Evolutionary conservation across 2,888 invertebrate genomes (phyloP), one percentile per base, ranked within the genome.

Genomic region (Liopterus haemorrhoidalis): DNA sequence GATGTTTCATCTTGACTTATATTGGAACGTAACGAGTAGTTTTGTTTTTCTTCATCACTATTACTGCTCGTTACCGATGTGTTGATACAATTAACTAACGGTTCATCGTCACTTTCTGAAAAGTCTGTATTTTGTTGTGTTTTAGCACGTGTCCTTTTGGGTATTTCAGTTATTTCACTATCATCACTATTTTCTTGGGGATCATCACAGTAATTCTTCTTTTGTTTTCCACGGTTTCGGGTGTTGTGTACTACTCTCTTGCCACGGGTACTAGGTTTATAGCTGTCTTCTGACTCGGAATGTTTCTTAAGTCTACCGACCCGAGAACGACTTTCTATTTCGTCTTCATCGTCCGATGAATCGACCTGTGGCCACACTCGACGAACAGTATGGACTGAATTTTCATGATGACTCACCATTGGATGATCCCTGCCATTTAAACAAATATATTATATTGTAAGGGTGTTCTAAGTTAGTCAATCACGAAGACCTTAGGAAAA

Each of bases 261-360:
- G 14, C 39, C 45, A 14, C 45, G 31, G 33, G 12, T 31, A 11
- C 67, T 68, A 5, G 75, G 75, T 42, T 72, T 73, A 51, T 75
- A 76, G 54, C 70, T 70, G 11, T 76, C 76, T 49, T 74, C 76
- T 0, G 76, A 76, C 55, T 75, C 74, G 46, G 68, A 66, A 21
- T 30, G 12, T 41, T 51, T 54, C 33, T 36, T 48, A 18, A 32
- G 36, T 40, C 20, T 46, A 3, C 12, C 43, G 15, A 16, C 15
- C 21, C 2, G n/a, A n/a, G n/a, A n/a, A n/a, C n/a, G n/a, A n/a
- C n/a, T n/a, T n/a, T n/a, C n/a, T n/a, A n/a, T n/a, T n/a, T n/a
- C n/a, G n/a, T n/a, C n/a, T n/a, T 11, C 25, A 12, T 25, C 11
- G 11, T 25, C 25, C 11, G 4, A 4, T 25, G 25, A 11, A 19